Base-by-base conservation (phyloP, 2,888 invertebrate genomes). In the Meghimatium bilineatum region DNA sequence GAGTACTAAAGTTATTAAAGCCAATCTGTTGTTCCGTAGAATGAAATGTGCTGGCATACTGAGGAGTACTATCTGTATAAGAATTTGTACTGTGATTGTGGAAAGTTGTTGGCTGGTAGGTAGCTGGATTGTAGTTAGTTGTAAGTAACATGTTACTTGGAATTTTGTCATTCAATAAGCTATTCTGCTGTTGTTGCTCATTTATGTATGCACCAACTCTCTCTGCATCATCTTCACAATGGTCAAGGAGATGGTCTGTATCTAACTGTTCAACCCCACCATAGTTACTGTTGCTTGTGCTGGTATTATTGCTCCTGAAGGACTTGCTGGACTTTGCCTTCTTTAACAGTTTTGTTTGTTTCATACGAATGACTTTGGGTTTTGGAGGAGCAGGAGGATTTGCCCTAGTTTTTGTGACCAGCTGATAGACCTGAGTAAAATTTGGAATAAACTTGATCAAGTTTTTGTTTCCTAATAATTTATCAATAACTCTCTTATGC, bases 391-490 rank as follows among this genome's bases (percentile, higher is more conserved):
- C 60, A 12, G 77, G 71, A 12, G 77, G 83, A 38, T 83, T 83
- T 10, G 78, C 49, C 36, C 83, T 67, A 10, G 83, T 83, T 60
- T 78, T 83, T 56, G 71, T 77, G 69, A 83, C 44, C n/a, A 83
- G 49, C 60, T 83, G 83, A 78, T 83, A 83, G 23, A 83, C 71
- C 52, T 83, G 77, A n/a, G 83, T 69, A 14, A 77, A 63, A 32
- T 56, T 83, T 8, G 83, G 83, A 29, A 83, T 77, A 69, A 83
- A 83, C 52, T 60, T 83, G 26, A 78, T 32, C 78, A 83, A 44
- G 0, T 29, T 44, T 78, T 77, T 77, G 71, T 78, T 83, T 29
- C 56, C 71, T 52, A 38, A 77, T 26, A 83, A 23, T 71, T 77
- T 83, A 12, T 77, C 44, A 23, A 66, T 29, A 60, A 83, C 60